Percentiles rank a stretch among this genome's conserved stretches.
Evolutionary conservation across 2,888 invertebrate genomes (phyloP).

Genomic region (Empis stercorea): DNA sequence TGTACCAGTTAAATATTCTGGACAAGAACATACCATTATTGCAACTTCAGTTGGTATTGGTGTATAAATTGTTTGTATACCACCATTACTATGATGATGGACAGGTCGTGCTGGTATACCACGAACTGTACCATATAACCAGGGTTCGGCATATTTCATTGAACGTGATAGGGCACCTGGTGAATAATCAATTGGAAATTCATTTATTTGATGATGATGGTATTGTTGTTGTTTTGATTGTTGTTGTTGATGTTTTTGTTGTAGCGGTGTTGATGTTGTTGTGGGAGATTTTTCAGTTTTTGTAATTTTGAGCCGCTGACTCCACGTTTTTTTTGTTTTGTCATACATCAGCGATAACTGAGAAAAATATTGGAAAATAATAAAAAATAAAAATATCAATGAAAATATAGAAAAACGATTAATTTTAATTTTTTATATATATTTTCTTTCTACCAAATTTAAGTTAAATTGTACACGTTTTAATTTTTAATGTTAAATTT

Average conservation of each 20-base stretch:
- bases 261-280: slow-evolving; percentile 33
- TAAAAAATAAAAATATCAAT: not conserved
- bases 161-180: slow-evolving; percentile 60
- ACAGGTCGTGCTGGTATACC: slow-evolving; percentile 37
- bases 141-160: slow-evolving; percentile 75
- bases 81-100: slow-evolving; percentile 27
- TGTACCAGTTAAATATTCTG: slow-evolving; percentile 67
- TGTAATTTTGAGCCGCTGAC: slow-evolving; percentile 51
- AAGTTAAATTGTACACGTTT: too few relatives aligned
- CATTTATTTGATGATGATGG: not conserved
- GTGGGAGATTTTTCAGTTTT: slow-evolving; percentile 40
- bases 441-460: too few relatives aligned
- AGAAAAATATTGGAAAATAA: slow-evolving; percentile 9
- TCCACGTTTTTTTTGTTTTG: slow-evolving; percentile 53
- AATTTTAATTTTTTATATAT: not conserved
- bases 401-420: not conserved
- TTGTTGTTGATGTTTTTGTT: slow-evolving; percentile 19
- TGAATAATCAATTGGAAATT: slow-evolving; percentile 22
- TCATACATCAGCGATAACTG: slow-evolving; percentile 32
- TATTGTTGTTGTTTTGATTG: slow-evolving; percentile 13
- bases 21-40: slow-evolving; percentile 67
- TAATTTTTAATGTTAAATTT: too few relatives aligned
- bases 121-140: slow-evolving; percentile 70
- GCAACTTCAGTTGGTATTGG: slow-evolving; percentile 40
- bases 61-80: slow-evolving; percentile 32